phyloP scores from a whole-genome alignment of 2,113 vertebrate species.

The Eidolon helvum region DNA sequence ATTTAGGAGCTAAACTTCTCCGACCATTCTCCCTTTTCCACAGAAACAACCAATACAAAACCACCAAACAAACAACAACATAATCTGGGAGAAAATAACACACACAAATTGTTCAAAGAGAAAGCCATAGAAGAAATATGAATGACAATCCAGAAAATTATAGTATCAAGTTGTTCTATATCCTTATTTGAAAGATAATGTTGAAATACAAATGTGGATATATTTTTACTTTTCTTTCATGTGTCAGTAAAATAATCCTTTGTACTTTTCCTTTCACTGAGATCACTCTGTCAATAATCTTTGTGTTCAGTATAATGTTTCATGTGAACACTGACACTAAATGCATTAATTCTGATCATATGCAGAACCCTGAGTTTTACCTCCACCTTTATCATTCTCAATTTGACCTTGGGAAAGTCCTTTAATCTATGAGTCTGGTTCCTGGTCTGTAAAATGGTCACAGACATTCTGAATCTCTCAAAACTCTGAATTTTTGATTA shows the following conservation, averaged over 20 bases:
- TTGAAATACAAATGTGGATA: neutral
- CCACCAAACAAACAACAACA: neutral
- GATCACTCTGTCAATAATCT: neutral
- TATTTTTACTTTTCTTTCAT: neutral
- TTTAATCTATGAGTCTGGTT: neutral
- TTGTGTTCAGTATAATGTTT: neutral
- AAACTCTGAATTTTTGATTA: neutral
- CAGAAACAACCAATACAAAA: neutral
- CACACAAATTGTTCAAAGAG: neutral
- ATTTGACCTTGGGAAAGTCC: neutral
- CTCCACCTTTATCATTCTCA: neutral
- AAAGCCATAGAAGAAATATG: neutral
- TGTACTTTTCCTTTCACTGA: neutral
- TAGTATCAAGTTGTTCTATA: neutral
- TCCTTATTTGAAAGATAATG: neutral
- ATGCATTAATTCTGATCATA: neutral
- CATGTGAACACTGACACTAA: neutral
- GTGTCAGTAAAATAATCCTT: neutral
- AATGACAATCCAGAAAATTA: neutral
- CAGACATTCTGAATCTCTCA: neutral
- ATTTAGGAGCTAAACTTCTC: neutral
- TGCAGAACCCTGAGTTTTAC: neutral
- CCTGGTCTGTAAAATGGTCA: neutral
- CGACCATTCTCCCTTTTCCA: neutral
- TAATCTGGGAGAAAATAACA: neutral